Evolutionary conservation across 2,797 vertebrate species (phyloP).

Genomic region (Eurystomus glaucurus): DNA sequence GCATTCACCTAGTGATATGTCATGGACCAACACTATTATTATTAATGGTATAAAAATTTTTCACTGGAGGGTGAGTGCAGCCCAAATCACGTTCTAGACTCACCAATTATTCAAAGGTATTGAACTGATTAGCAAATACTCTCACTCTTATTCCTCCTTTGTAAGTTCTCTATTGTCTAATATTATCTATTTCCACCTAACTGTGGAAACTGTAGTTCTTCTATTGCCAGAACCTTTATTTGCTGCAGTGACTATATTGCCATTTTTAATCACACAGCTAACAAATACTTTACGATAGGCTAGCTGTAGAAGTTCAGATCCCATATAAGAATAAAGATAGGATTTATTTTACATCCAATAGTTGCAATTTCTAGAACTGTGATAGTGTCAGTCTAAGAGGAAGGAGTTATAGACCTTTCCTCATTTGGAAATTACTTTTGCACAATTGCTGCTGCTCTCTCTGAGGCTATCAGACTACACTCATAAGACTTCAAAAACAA

Average conservation of each 20-base stretch:
- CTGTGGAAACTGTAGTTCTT: not conserved
- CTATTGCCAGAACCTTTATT: not conserved
- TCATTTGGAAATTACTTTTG: not conserved
- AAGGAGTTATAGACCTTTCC: not conserved
- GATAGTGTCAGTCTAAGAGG: not conserved
- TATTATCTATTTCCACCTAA: not conserved
- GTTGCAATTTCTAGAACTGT: not conserved
- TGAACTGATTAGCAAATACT: not conserved
- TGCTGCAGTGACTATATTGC: not conserved
- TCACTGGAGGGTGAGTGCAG: not conserved
- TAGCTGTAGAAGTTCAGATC: not conserved
- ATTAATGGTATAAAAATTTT: rapidly evolving
- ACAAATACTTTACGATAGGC: not conserved
- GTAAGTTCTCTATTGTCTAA: not conserved
- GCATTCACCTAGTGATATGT: not conserved
- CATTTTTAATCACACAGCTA: not conserved
- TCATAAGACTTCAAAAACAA: not conserved
- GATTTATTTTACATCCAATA: not conserved
- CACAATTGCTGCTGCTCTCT: not conserved
- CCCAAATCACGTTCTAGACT: not conserved
- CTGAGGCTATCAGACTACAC: not conserved
- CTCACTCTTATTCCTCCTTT: not conserved
- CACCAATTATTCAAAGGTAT: not conserved
- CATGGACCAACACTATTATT: not conserved
- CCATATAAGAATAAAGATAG: not conserved